phyloP scores from a whole-genome alignment of 92 coral and sea anemone species.

The Blastomussa wellsi region DNA sequence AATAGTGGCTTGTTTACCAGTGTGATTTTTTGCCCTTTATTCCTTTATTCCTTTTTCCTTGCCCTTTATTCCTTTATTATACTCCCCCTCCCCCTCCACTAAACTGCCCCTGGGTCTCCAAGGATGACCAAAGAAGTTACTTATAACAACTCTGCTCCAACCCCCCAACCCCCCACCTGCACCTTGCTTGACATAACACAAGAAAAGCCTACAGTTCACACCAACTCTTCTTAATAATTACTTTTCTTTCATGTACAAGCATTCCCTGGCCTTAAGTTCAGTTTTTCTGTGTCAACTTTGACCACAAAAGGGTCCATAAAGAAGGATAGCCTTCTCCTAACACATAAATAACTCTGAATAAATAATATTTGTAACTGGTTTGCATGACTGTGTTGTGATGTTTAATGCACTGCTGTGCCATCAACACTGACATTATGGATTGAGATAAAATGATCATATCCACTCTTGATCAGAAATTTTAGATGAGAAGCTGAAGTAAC shows the following conservation, averaged over 20 bases:
- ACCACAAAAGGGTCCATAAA: not conserved
- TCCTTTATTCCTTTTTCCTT: too few relatives aligned
- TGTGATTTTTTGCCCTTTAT: too few relatives aligned
- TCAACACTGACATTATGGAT: constrained; percentile 84
- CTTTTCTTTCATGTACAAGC: too few relatives aligned
- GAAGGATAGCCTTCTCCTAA: not conserved
- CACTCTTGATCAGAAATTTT: constrained; percentile 84
- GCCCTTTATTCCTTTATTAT: too few relatives aligned
- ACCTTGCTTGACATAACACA: too few relatives aligned
- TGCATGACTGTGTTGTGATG: not conserved
- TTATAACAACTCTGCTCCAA: too few relatives aligned
- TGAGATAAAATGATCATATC: constrained; percentile 82
- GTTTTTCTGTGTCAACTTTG: not conserved
- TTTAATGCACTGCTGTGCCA: constrained; percentile 79
- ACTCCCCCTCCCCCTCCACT: too few relatives aligned
- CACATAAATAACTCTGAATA: not conserved
- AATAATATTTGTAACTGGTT: not conserved
- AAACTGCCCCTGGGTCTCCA: too few relatives aligned
- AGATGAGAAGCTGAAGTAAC: constrained; percentile 89
- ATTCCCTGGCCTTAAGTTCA: not conserved
- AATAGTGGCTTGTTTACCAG: too few relatives aligned
- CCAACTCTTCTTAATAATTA: not conserved
- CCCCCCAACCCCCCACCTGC: too few relatives aligned
- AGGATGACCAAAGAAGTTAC: too few relatives aligned
- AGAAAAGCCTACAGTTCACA: not conserved